Conservation (phyloP, 2,888 invertebrate genomes). For the Eupithecia exiguata region DNA sequence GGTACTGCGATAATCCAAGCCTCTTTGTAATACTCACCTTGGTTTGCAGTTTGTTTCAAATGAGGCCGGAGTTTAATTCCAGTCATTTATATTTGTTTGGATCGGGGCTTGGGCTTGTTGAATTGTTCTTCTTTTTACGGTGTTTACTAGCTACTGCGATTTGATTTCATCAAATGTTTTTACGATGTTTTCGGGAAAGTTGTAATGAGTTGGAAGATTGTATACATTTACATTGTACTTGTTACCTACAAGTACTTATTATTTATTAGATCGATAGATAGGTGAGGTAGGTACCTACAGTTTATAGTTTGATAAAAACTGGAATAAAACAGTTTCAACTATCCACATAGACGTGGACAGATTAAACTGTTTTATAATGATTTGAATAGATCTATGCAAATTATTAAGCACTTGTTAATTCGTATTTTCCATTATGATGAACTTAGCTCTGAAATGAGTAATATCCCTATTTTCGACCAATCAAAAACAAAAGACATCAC, state of each 20-base stretch:
- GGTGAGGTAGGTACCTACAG: background rate
- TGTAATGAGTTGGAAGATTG: background rate
- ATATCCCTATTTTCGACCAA: background rate
- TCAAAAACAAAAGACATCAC: background rate
- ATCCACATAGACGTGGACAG: too few relatives aligned
- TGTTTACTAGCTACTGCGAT: constrained; percentile 11
- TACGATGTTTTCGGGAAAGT: constrained; percentile 14
- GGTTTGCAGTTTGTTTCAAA: constrained; percentile 31
- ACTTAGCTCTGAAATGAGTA: background rate
- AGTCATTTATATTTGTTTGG: constrained; percentile 28
- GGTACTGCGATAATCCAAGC: background rate
- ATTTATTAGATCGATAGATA: background rate
- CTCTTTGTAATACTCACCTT: constrained; percentile 24
- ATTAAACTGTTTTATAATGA: too few relatives aligned
- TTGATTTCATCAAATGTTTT: constrained; percentile 11
- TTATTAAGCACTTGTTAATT: too few relatives aligned
- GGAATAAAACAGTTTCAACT: background rate
- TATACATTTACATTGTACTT: background rate
- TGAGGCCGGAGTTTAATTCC: constrained; percentile 31
- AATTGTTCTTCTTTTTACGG: constrained; percentile 17
- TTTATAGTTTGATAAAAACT: background rate
- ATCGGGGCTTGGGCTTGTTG: constrained; percentile 11
- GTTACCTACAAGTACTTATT: too few relatives aligned
- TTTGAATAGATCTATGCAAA: too few relatives aligned
- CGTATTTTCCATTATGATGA: too few relatives aligned